A percentile compares a stretch with the other conserved stretches of the same genome.
These are phyloP conservation scores for Lepilemur ruficaudatus DNA, from an alignment of 2,797 vertebrate species.

Conservation along the genomic window DNA sequence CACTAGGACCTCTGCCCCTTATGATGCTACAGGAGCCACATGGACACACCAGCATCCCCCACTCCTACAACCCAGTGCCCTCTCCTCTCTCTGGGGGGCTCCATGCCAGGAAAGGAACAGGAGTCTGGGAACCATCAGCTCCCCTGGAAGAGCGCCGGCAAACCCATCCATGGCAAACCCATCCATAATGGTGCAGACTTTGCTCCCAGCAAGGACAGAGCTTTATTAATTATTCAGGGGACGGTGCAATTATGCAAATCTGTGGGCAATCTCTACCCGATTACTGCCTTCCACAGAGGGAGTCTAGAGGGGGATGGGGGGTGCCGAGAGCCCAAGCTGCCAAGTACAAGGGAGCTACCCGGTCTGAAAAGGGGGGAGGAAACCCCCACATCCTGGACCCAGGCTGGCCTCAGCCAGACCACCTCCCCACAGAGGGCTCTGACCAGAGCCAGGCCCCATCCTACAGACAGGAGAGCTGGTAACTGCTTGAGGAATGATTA, in stretches of 20 bases:
- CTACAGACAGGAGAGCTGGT: neutral
- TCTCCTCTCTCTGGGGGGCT: slow-evolving; percentile 4
- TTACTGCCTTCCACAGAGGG: slow-evolving; percentile 57
- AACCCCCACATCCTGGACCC: neutral
- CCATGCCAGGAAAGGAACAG: neutral
- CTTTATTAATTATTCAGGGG: slow-evolving; percentile 82
- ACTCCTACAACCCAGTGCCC: neutral
- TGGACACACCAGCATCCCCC: neutral
- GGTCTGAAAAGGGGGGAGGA: neutral
- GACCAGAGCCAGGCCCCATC: neutral
- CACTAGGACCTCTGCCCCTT: rapidly evolving
- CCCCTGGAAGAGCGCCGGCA: slow-evolving; percentile 59
- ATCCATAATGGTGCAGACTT: slow-evolving; percentile 75
- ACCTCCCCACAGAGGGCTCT: neutral
- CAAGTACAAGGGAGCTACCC: neutral
- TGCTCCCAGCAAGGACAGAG: slow-evolving; percentile 79
- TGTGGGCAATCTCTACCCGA: slow-evolving; percentile 50
- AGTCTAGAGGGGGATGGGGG: neutral
- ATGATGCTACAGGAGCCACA: rapidly evolving
- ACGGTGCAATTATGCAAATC: slow-evolving; percentile 79
- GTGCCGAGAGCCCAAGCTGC: neutral
- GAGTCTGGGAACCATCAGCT: slow-evolving; percentile 16
- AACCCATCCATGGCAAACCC: slow-evolving; percentile 49
- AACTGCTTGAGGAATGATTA: neutral
- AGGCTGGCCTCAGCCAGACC: neutral